These are phyloP conservation scores for Cryptocephalus moraei DNA, from an alignment of 2,888 invertebrate genomes.

Conservation along the genomic window DNA sequence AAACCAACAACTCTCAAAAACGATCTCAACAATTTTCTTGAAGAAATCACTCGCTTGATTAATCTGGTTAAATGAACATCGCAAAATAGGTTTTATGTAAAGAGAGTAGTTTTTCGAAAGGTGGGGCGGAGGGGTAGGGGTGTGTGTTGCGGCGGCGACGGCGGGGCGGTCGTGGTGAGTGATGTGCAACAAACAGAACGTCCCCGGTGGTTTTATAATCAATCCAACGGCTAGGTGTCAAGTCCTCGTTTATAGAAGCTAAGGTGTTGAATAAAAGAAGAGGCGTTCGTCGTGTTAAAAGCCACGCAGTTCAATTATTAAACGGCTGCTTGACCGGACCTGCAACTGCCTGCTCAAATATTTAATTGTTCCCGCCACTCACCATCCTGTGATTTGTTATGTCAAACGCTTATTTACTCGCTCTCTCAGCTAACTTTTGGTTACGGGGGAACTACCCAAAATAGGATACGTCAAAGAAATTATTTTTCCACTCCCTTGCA, in stretches of 20 bases:
- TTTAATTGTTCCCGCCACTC: conserved; percentile 40
- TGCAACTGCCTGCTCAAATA: conserved; percentile 37
- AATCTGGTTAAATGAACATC: no score
- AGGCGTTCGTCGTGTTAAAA: conserved; percentile 40
- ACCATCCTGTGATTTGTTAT: conserved; percentile 32
- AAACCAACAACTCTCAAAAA: no score
- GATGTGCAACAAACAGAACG: conserved; percentile 10
- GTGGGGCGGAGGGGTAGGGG: no score
- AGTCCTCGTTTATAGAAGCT: conserved; percentile 39
- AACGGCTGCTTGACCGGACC: conserved; percentile 37
- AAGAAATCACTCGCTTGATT: no score
- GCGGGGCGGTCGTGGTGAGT: neutral
- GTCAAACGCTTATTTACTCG: conserved; percentile 33
- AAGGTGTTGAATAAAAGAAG: conserved; percentile 40
- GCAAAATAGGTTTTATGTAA: no score
- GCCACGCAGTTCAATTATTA: conserved; percentile 41
- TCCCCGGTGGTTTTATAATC: conserved; percentile 36
- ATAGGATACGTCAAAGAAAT: no score
- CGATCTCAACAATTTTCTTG: no score
- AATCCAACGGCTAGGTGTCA: conserved; percentile 38
- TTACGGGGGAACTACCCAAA: no score
- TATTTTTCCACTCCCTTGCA: no score
- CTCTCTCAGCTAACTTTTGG: conserved; percentile 13
- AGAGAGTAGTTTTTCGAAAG: no score
- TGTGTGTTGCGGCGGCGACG: no score